A percentile compares a stretch with the other conserved stretches of the same genome.
phyloP scores from a whole-genome alignment of 2,888 invertebrate genomes.

The Lasius fuliginosus region DNA sequence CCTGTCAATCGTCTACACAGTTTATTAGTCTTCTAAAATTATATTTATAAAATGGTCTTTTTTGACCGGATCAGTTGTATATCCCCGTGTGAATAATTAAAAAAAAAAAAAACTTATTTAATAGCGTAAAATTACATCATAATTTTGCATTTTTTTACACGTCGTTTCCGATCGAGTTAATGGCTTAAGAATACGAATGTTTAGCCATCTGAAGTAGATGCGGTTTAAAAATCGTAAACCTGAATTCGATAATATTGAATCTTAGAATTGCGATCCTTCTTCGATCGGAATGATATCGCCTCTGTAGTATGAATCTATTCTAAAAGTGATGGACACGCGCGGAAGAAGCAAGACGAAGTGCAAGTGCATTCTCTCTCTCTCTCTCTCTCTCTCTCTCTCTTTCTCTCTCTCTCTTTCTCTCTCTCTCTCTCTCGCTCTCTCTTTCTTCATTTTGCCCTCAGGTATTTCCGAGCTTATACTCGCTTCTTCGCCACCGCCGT shows the following conservation, averaged over 20 bases:
- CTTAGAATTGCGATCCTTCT: neutral
- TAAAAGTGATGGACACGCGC: constrained; percentile 14
- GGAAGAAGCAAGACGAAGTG: constrained; percentile 50
- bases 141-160: neutral
- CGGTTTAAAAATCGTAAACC: neutral
- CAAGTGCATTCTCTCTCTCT: neutral
- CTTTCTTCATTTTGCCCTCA: constrained; percentile 82
- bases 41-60: too few species aligned
- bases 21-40: too few species aligned
- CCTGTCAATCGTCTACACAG: too few species aligned
- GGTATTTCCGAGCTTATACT: constrained; percentile 69
- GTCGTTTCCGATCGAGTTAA: too few species aligned
- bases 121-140: neutral
- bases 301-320: neutral
- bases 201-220: neutral
- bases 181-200: neutral
- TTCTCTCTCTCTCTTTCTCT: constrained; percentile 63
- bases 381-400: constrained; percentile 72
- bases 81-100: too few species aligned
- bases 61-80: too few species aligned
- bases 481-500: constrained; percentile 55
- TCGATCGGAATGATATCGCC: neutral
- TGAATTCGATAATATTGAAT: neutral
- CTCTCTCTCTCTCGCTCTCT: constrained; percentile 76
- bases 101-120: neutral